Evolutionary conservation across 2,113 vertebrate species (phyloP), one percentile per base, ranked within the genome.

Genomic region (Colius striatus): DNA sequence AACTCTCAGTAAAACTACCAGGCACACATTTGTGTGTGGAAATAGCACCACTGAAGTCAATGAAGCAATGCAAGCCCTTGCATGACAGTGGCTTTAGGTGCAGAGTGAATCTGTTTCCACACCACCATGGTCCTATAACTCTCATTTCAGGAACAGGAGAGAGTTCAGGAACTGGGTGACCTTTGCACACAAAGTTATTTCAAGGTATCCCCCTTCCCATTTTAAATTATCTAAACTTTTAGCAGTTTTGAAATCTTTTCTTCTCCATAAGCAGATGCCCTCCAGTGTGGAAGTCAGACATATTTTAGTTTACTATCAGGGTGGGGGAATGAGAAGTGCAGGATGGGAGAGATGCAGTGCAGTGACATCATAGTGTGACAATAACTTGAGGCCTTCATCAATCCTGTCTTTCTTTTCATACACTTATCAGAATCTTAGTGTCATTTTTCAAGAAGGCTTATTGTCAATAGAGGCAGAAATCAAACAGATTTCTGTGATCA

Each of bases 91-190:
- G 62, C 27, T 55, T 13, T 15, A 70, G 32, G 22, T 3, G 18
- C 54, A 81, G n/a, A n/a, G 32, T 45, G 27, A 51, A 43, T 27
- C 19, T 38, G 22, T 21, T 76, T 10, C 55, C 29, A 23, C 25
- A 38, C 5, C 45, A 23, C 30, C 18, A 20, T 0, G 0, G 62
- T 43, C 55, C 48, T 17, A 7, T 57, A 62, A 62, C 5, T 5
- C 18, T 12, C 22, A 17, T 45, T 45, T 70, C 32, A 25, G 43
- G 26, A 70, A 36, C 1, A 62, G 30, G 30, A 32, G 45, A 25
- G 22, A 38, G 13, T 21, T 45, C 30, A 63, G 55, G 55, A 81
- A 21, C 19, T 2, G 7, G 9, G 32, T 3, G 10, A 75, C 36
- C 7, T 36, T 43, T 15, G 11, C 36, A 27, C 36, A 27, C 26